Conservation (phyloP, 2,113 vertebrate species). For the Noctilio leporinus region DNA sequence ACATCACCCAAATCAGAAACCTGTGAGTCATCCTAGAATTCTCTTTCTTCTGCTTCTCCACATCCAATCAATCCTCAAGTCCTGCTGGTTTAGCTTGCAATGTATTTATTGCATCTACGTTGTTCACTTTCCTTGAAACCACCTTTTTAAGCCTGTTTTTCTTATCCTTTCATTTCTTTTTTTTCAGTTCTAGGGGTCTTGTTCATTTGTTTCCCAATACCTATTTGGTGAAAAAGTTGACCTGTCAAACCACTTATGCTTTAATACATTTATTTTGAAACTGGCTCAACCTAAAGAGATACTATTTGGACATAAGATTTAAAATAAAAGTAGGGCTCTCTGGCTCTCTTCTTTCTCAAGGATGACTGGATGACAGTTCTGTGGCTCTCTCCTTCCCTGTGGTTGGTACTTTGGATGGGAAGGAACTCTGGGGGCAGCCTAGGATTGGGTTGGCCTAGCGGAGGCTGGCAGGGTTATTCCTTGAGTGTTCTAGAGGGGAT, state of each 20-base stretch:
- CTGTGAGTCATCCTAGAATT: neutral
- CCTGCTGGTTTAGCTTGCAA: neutral
- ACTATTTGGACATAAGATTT: neutral
- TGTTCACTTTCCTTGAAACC: neutral
- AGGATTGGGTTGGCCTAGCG: too few relatives aligned
- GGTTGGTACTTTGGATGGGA: too few relatives aligned
- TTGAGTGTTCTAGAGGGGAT: too few relatives aligned
- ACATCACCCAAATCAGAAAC: neutral
- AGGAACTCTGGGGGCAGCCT: too few relatives aligned
- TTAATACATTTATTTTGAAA: conserved; percentile 27
- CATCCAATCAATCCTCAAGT: too few relatives aligned
- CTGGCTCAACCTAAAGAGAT: neutral
- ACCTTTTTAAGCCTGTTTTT: neutral
- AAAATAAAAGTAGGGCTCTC: too few relatives aligned
- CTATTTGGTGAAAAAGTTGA: neutral
- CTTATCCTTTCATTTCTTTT: neutral
- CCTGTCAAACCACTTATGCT: neutral
- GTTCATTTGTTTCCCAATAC: neutral
- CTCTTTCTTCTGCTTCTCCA: neutral
- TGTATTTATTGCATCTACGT: neutral
- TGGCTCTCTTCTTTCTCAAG: too few relatives aligned
- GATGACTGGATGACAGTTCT: too few relatives aligned
- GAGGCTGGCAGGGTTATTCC: too few relatives aligned
- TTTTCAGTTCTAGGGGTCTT: neutral
- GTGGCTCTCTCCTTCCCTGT: too few relatives aligned